Percentiles rank a stretch among this genome's conserved stretches.
phyloP scores from a whole-genome alignment of 2,113 vertebrate genomes.

The Trogon surrucura region DNA sequence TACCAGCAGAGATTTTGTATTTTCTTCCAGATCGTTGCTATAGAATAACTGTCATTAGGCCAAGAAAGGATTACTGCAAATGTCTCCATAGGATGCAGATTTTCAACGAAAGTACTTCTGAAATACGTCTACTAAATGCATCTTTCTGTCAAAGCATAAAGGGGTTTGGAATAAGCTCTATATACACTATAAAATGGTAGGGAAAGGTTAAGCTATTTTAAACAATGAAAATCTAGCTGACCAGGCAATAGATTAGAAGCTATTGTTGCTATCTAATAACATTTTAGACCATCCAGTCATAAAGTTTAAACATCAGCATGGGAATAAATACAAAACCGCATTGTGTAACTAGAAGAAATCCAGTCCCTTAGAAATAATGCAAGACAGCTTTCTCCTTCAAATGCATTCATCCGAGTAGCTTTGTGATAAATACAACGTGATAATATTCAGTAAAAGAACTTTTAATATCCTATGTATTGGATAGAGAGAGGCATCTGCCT shows the following conservation, averaged over 20 bases:
- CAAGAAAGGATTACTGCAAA: not conserved
- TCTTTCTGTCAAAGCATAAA: constrained; percentile 13
- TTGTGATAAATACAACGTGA: not conserved
- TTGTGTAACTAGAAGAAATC: not conserved
- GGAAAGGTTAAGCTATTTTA: constrained; percentile 31
- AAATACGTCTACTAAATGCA: not conserved
- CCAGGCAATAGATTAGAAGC: constrained; percentile 29
- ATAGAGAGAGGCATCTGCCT: not conserved
- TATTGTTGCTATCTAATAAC: constrained; percentile 20
- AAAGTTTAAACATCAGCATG: not conserved
- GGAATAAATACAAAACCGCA: constrained; percentile 35
- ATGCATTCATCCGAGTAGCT: not conserved
- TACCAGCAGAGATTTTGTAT: constrained; percentile 19
- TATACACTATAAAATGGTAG: not conserved
- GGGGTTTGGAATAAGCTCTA: not conserved
- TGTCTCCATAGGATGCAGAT: not conserved
- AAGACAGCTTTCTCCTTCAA: constrained; percentile 3
- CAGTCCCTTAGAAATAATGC: not conserved
- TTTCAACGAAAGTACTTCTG: not conserved
- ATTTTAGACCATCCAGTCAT: constrained; percentile 27
- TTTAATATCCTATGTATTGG: not conserved
- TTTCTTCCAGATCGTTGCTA: constrained; percentile 1
- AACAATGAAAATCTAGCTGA: constrained; percentile 52
- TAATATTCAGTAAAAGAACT: not conserved
- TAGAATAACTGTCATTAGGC: not conserved